Percentiles rank a stretch among this genome's conserved stretches.
Evolutionary conservation across 2,113 vertebrate genomes (phyloP).

Genomic region (Lepus europaeus): DNA sequence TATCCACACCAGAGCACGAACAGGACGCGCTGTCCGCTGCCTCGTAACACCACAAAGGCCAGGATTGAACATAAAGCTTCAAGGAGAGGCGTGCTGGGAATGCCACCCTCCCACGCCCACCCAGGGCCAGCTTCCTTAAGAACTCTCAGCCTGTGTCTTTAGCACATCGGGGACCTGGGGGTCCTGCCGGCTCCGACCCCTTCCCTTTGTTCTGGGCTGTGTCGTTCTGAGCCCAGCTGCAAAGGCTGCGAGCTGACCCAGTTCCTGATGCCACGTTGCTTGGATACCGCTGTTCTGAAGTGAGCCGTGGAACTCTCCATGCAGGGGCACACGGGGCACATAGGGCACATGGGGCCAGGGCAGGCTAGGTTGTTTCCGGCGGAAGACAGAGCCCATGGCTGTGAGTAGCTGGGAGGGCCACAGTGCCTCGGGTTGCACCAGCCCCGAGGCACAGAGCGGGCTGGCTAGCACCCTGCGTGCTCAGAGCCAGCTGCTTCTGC

Average conservation of each 20-base stretch:
- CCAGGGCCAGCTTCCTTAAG: background rate
- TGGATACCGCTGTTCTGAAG: conserved; percentile 62
- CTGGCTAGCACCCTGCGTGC: too few species aligned
- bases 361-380: background rate
- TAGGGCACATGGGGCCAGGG: too few species aligned
- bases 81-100: too few species aligned
- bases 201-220: conserved; percentile 69
- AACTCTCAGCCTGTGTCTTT: background rate
- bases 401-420: background rate
- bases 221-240: background rate
- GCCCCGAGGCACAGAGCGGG: background rate
- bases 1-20: background rate
- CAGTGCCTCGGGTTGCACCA: background rate
- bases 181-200: background rate
- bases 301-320: conserved; percentile 59
- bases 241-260: conserved; percentile 75
- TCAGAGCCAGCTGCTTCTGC: background rate
- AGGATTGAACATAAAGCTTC: too few species aligned
- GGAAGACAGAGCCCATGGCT: background rate
- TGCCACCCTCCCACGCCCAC: too few species aligned
- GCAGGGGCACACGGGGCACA: too few species aligned
- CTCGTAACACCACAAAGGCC: too few species aligned
- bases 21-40: background rate
- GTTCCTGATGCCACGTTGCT: background rate
- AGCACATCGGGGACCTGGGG: background rate